Evolutionary conservation across 2,888 invertebrate species (phyloP), one percentile per base, ranked within the genome.

Genomic region (Elaeidobius kamerunicus): DNA sequence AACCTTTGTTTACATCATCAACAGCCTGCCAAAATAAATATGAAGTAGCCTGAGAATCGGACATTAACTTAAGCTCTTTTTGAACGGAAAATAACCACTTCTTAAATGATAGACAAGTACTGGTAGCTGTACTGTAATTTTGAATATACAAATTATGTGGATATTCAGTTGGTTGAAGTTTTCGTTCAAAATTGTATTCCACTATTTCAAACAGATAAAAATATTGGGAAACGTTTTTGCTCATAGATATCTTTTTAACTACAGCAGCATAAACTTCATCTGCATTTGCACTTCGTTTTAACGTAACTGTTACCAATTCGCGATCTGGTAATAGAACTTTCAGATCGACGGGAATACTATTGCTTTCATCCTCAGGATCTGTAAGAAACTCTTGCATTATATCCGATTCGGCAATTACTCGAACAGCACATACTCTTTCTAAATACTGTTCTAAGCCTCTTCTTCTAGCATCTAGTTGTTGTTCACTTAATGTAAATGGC

Each of bases 71-170:
- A 6, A 87, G 73, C 67, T 84, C 83, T 59, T 84, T 83, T 56
- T 79, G 76, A 35, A 87, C 75, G 34, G 84, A 83, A 76, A 94
- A 94, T 55, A 93, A 73, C 93, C 93, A 94, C 72, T 89, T 87
- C 56, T 91, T 80, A 38, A 99, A 78, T 55, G 89, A 83, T 38
- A 99, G 80, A 70, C 98, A 99, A 40, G 94, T 94, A 61, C 92
- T 91, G 28, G 94, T 93, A 27, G 98, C 97, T 9, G 98, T 98
- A 60, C 94, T 94, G 72, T 98, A 99, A 76, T 99, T 99, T 76
- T 98, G 97, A 64, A 99, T 95, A 77, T 99, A 99, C 59, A 99
- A 79, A 65, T 94, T 91, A 76, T 99, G 98, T 0, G 98, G 98
- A 63, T 92, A 90, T 76, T 99, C 99, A 71, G 88, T 86, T 1